Base-by-base conservation (phyloP, 2,888 invertebrate genomes). In the Heteropelma amictum region DNA sequence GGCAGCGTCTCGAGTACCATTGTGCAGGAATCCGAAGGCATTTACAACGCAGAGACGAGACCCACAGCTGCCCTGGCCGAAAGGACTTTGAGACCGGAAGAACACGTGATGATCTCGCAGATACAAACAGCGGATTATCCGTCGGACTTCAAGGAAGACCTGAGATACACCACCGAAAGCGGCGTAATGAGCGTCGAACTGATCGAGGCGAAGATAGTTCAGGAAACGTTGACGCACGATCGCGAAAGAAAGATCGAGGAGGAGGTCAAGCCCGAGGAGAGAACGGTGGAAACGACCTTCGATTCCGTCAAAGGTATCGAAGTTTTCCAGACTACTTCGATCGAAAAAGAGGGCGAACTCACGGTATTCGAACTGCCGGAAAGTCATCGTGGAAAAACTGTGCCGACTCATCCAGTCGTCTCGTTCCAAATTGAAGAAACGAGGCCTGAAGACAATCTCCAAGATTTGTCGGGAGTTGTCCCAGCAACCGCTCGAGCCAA, bases 21-120 rank as follows among this genome's bases (percentile, higher is more conserved):
- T n/a, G 84, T 93, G 6, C 93, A 94, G 88, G 95, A 95, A 89
- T 91, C 92, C 42, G 94, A 94, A 90, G 91, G 90, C 49, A 89
- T 91, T 49, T 91, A 94, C 23, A 81, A 88, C 10, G 84, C 90
- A 12, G 90, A 90, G 67, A 90, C 90, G 53, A 90, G 91, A 61
- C 92, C 92, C 73, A 88, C 90, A 12, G 84, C 86, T 67, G 91
- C 89, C 19, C 86, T 89, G 49, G 94, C 94, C n/a, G 92, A 92
- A 83, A 84, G 91, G 35, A 91, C 90, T 19, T 80, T 95, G 6
- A 91, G 91, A 75, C 89, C 92, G 23, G 90, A 91, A 78, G 93
- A 94, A 85, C 89, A 93, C 33, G 84, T 95, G 0, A 89, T 91
- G 42, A 91, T 93, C 7, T 92, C 92, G 19, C 92, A 94, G 89